Conservation (phyloP, 2,888 invertebrate genomes). For the Agrochola lychnidis region DNA sequence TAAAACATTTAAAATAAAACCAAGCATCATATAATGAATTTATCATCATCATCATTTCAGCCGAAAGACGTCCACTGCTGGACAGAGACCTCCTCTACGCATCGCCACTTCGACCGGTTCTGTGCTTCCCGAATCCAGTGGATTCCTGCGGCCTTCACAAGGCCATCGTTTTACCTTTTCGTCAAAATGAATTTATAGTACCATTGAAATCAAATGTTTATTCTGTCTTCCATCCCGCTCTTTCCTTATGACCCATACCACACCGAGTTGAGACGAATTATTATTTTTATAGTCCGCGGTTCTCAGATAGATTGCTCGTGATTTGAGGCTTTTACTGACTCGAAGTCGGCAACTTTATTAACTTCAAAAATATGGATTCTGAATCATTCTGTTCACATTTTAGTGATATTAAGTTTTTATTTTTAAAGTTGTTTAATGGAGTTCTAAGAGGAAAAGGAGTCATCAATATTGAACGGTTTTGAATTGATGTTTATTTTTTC, state of each 20-base stretch:
- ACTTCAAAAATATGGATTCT: conserved; percentile 65
- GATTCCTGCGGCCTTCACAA: no score
- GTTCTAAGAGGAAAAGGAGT: conserved; percentile 7
- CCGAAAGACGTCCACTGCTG: no score
- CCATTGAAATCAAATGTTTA: neutral
- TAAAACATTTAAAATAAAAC: neutral
- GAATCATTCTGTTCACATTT: conserved; percentile 43
- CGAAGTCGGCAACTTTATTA: conserved; percentile 76
- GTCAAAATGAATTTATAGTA: neutral
- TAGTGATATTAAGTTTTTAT: conserved; percentile 45
- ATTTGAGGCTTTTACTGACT: conserved; percentile 85
- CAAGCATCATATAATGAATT: neutral
- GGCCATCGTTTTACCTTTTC: no score
- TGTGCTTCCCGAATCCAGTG: no score
- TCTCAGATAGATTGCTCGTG: conserved; percentile 86
- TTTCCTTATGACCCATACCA: conserved; percentile 29
- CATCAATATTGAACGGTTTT: neutral
- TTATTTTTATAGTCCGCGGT: conserved; percentile 88
- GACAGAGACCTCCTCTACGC: no score
- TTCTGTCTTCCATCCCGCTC: conserved; percentile 14
- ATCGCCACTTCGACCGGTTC: no score
- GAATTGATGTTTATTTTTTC: neutral
- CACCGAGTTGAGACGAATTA: conserved; percentile 82
- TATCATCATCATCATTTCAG: no score
- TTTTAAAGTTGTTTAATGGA: conserved; percentile 28